phyloP scores from a whole-genome alignment of 64 coral and sea anemone species.

The Cladopsammia gracilis region DNA sequence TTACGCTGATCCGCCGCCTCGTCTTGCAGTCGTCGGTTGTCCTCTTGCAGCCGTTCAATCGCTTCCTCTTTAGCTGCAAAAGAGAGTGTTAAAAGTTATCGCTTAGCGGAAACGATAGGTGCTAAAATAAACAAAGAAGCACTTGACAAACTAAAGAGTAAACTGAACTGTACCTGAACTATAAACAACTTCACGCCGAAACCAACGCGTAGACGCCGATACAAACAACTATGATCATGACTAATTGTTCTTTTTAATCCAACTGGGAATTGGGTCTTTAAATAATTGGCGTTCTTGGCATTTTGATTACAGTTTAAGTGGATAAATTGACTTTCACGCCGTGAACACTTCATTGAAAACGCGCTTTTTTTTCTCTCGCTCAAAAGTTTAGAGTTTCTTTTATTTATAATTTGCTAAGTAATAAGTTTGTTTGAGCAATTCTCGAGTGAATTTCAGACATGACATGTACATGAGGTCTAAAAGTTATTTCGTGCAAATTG shows the following conservation, averaged over 20 bases:
- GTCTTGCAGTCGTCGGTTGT: constrained; percentile 24
- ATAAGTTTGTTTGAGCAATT: not conserved
- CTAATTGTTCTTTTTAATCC: constrained; percentile 29
- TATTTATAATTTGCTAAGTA: not conserved
- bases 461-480: not conserved
- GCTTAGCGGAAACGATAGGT: not conserved
- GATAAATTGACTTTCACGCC: not conserved
- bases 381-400: not conserved
- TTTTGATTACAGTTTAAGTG: constrained; percentile 22
- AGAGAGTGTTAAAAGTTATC: not conserved
- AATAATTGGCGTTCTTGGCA: not conserved
- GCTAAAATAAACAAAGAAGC: constrained; percentile 18
- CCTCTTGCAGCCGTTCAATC: constrained; percentile 23
- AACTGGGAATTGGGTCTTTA: constrained; percentile 33
- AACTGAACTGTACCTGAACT: not conserved
- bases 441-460: not conserved
- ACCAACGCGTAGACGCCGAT: not conserved
- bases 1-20: constrained; percentile 35
- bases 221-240: not conserved
- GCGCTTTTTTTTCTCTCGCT: not conserved
- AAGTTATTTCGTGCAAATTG: not conserved
- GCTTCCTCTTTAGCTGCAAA: constrained; percentile 66
- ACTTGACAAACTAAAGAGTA: not conserved
- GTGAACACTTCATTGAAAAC: not conserved
- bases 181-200: constrained; percentile 28